Evolutionary conservation across 2,113 vertebrate species (phyloP).

Genomic region (Sterrhoptilus dennistouni): DNA sequence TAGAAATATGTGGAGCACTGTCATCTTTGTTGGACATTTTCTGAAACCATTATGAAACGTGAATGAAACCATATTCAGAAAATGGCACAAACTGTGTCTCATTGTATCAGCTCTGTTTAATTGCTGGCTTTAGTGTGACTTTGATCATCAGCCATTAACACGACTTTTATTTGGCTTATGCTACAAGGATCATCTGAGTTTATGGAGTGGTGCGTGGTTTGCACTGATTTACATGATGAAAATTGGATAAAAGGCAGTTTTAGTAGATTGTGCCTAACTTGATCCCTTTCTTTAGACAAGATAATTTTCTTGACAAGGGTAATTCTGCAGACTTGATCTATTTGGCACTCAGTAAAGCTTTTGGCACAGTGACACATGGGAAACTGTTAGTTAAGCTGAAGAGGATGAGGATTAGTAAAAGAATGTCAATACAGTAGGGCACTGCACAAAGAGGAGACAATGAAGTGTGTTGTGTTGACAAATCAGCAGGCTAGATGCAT

Average conservation of each 20-base stretch:
- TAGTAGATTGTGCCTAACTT: neutral
- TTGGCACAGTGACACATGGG: neutral
- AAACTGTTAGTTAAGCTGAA: constrained; percentile 5
- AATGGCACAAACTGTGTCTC: neutral
- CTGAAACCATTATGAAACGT: accelerated
- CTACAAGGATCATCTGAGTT: neutral
- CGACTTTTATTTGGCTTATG: neutral
- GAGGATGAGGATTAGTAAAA: constrained; percentile 19
- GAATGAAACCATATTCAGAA: neutral
- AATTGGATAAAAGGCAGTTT: neutral
- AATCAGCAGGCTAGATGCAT: neutral
- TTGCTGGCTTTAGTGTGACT: neutral
- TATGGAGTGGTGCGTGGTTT: neutral
- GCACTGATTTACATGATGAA: neutral
- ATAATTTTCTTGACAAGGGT: neutral
- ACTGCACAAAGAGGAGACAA: neutral
- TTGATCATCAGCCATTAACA: neutral
- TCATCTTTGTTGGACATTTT: neutral
- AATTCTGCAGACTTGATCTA: neutral
- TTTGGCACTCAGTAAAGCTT: neutral
- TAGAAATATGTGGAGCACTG: neutral
- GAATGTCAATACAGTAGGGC: constrained; percentile 1
- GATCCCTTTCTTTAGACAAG: neutral
- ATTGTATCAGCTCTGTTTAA: neutral
- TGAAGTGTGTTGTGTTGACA: neutral